Percentiles rank a stretch among this genome's conserved stretches.
Conservation (phyloP, 2,888 invertebrate species). For the Eledone cirrhosa region DNA sequence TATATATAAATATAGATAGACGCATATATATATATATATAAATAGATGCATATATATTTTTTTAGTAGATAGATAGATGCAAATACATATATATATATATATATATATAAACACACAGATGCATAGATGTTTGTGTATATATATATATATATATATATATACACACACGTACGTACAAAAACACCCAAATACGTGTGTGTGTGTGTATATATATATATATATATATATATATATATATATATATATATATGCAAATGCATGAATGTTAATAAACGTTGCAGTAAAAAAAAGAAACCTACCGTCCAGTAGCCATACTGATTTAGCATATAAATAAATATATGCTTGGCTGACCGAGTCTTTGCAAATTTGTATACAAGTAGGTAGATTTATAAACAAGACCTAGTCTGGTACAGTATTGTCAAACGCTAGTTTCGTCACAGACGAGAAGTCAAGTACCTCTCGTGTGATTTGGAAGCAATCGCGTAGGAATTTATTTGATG, state of each 20-base stretch:
- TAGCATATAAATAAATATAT: too few relatives aligned
- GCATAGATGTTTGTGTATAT: conserved; percentile 30
- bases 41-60: background rate
- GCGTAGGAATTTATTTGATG: too few relatives aligned
- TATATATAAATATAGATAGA: too few relatives aligned
- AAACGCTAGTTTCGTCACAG: too few relatives aligned
- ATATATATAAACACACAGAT: conserved; percentile 31
- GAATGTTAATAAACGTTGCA: background rate
- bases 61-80: background rate
- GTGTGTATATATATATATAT: background rate
- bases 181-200: background rate
- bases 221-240: background rate
- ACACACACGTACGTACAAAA: background rate
- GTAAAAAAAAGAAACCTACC: too few relatives aligned
- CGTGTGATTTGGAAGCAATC: too few relatives aligned
- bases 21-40: background rate
- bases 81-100: conserved; percentile 26
- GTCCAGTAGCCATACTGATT: too few relatives aligned
- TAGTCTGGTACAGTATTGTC: too few relatives aligned
- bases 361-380: too few relatives aligned
- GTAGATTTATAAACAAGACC: too few relatives aligned
- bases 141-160: conserved; percentile 31
- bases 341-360: too few relatives aligned
- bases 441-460: too few relatives aligned
- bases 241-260: background rate